Conservation (phyloP, 2,113 vertebrate genomes). For the Tichodroma muraria region DNA sequence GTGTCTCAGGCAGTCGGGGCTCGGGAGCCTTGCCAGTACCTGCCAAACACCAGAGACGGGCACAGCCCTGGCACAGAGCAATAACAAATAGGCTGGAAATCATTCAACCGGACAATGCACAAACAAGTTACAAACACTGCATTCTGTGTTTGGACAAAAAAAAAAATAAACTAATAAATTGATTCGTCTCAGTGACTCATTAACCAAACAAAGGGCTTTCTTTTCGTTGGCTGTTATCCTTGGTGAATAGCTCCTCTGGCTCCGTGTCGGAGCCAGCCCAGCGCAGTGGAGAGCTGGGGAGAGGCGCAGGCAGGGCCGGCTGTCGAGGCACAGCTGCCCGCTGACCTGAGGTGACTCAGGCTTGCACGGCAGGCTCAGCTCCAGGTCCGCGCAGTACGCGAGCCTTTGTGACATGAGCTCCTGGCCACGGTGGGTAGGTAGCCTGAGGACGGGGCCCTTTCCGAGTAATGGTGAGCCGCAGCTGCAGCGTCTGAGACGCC, state of each 20-base stretch:
- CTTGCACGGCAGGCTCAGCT: not conserved
- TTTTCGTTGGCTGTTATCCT: not conserved
- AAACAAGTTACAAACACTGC: not conserved
- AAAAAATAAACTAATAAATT: not conserved
- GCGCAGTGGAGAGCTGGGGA: not conserved
- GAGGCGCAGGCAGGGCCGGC: not conserved
- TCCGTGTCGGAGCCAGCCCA: accelerated
- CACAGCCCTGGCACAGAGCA: not conserved
- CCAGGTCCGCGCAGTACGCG: not conserved
- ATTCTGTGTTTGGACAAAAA: not conserved
- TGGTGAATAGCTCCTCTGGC: not conserved
- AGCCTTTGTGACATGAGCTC: not conserved
- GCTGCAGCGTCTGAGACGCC: not conserved
- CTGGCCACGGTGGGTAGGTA: not conserved
- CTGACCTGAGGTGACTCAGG: not conserved
- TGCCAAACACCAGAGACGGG: not conserved
- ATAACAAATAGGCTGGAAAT: not conserved
- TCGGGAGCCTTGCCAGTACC: not conserved
- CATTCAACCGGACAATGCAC: not conserved
- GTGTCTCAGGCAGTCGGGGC: not conserved
- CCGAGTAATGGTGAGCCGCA: not conserved
- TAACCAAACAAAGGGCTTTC: conserved; percentile 10
- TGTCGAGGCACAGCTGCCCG: not conserved
- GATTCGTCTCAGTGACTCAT: not conserved
- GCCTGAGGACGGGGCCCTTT: not conserved